These are phyloP conservation scores for Drosophila lacicola DNA, from an alignment of 2,888 invertebrate genomes.

Conservation along the genomic window DNA sequence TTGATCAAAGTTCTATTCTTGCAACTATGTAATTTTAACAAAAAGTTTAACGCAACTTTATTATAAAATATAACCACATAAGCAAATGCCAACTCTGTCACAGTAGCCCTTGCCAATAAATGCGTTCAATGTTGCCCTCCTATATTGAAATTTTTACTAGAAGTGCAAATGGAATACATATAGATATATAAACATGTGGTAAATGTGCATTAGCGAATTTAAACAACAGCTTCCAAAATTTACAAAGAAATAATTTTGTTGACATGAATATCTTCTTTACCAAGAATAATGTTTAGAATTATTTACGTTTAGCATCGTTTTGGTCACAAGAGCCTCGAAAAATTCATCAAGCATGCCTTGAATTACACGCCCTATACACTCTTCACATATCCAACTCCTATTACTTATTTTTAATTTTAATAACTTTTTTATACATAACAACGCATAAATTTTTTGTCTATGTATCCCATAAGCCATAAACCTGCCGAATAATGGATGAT, in stretches of 20 bases:
- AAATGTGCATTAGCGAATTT: no score
- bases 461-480: not conserved
- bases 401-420: not conserved
- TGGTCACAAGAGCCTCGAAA: not conserved
- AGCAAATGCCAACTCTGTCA: slow-evolving; percentile 21
- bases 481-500: slow-evolving; percentile 18
- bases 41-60: not conserved
- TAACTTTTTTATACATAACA: not conserved
- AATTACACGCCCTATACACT: not conserved
- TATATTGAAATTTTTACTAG: no score
- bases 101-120: not conserved
- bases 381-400: not conserved
- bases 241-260: no score
- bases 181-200: no score
- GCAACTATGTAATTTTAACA: slow-evolving; percentile 2
- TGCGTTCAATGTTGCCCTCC: no score
- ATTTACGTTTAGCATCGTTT: no score
- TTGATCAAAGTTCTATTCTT: not conserved
- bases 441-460: slow-evolving; percentile 24
- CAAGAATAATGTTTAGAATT: no score
- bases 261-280: no score
- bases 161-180: no score
- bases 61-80: not conserved
- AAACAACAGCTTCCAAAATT: no score
- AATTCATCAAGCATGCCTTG: slow-evolving; percentile 26